phyloP scores from a whole-genome alignment of 2,797 vertebrate genomes.

The Dendrocincla fuliginosa region DNA sequence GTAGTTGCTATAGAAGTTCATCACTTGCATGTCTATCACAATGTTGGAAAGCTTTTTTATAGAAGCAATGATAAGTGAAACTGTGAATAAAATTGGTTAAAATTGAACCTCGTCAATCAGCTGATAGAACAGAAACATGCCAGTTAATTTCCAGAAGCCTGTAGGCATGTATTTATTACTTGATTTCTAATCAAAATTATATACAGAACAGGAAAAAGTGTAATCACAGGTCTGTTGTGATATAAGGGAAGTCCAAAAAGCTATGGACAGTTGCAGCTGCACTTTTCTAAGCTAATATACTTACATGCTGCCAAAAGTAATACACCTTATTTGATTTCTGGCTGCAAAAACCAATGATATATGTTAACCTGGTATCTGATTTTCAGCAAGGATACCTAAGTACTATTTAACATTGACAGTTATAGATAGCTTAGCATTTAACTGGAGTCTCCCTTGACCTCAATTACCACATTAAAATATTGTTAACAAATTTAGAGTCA shows the following conservation, averaged over 20 bases:
- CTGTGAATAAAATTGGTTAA: constrained; percentile 22
- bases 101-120: constrained; percentile 21
- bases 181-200: constrained; percentile 54
- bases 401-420: constrained; percentile 62
- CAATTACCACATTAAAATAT: constrained; percentile 79
- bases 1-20: not conserved
- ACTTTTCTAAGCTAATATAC: constrained; percentile 53
- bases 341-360: constrained; percentile 38
- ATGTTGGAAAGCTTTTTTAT: not conserved
- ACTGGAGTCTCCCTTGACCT: constrained; percentile 67
- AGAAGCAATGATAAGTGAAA: not conserved
- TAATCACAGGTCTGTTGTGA: constrained; percentile 12
- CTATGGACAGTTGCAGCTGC: constrained; percentile 2
- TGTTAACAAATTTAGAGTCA: constrained; percentile 78
- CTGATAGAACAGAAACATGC: not conserved
- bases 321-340: constrained; percentile 62
- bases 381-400: constrained; percentile 55
- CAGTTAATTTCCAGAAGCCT: constrained; percentile 54
- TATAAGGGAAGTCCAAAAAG: constrained; percentile 32
- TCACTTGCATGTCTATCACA: constrained; percentile 2
- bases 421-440: constrained; percentile 71
- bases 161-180: constrained; percentile 48
- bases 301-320: constrained; percentile 35
- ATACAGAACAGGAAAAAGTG: not conserved
- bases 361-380: constrained; percentile 55